These are phyloP conservation scores for Eucidaris tribuloides DNA, from an alignment of 35 echinoderm and acorn worm genomes.

Conservation along the genomic window DNA sequence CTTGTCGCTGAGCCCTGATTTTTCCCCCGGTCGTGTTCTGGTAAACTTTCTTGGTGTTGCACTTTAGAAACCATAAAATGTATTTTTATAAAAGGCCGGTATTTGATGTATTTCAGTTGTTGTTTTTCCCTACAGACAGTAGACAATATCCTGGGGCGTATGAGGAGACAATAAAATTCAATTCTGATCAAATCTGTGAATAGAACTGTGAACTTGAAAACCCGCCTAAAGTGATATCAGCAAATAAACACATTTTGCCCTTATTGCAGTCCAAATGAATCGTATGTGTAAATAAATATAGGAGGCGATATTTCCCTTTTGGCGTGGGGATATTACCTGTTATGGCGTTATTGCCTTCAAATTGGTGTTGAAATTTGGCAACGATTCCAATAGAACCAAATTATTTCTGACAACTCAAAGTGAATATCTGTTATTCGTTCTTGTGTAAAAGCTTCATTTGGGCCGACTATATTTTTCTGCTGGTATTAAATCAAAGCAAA, in stretches of 20 bases:
- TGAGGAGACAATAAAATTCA: slow-evolving; percentile 35
- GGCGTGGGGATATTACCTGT: slow-evolving; percentile 17
- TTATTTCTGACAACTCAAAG: background rate
- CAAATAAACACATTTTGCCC: slow-evolving; percentile 13
- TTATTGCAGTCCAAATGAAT: slow-evolving; percentile 3
- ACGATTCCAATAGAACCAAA: slow-evolving; percentile 10
- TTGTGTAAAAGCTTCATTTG: slow-evolving; percentile 16
- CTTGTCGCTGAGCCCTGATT: no score
- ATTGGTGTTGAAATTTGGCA: slow-evolving; percentile 35
- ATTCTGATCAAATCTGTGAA: slow-evolving; percentile 4
- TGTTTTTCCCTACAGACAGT: no score
- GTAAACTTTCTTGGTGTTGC: no score
- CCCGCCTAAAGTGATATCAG: background rate
- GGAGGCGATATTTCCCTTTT: background rate
- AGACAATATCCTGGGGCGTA: no score
- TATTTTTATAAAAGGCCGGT: no score
- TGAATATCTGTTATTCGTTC: slow-evolving; percentile 26
- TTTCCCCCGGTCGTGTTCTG: no score
- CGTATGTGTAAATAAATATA: background rate
- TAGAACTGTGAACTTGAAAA: slow-evolving; percentile 24
- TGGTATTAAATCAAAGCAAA: background rate
- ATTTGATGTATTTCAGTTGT: no score
- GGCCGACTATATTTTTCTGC: background rate
- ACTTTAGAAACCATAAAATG: no score
- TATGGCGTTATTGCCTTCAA: slow-evolving; percentile 7